A percentile compares a stretch with the other conserved stretches of the same genome.
Conservation (phyloP, 2,888 invertebrate species). For the Acanthosoma haemorrhoidale region DNA sequence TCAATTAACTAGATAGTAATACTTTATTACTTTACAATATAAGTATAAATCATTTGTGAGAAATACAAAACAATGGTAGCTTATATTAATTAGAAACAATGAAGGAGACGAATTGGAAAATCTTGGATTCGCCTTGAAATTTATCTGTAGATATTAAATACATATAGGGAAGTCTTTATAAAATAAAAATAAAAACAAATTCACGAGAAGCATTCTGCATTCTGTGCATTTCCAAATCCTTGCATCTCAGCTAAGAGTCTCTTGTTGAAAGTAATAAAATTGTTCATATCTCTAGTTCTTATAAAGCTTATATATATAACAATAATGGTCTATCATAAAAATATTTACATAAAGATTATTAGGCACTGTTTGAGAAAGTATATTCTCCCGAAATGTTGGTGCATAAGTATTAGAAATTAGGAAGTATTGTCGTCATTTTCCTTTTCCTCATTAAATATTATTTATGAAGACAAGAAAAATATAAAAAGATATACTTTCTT, state of each 20-base stretch:
- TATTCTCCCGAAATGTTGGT: constrained; percentile 15
- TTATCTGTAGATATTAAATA: not conserved
- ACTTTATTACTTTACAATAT: constrained; percentile 15
- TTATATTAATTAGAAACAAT: constrained; percentile 15
- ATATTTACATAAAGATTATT: constrained; percentile 21
- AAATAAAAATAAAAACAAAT: not conserved
- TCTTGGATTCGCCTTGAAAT: not conserved
- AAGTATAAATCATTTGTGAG: constrained; percentile 19
- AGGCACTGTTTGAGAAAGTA: constrained; percentile 23
- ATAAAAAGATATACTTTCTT: not conserved
- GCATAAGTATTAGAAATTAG: constrained; percentile 11
- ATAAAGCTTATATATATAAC: constrained; percentile 16
- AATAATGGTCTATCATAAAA: constrained; percentile 6
- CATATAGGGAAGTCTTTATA: not conserved
- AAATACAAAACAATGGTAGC: constrained; percentile 15
- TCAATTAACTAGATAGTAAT: not conserved
- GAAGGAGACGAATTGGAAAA: not conserved
- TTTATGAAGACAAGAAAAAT: not conserved
- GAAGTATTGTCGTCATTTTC: constrained; percentile 5
- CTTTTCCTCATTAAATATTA: not conserved
- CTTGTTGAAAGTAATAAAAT: not conserved
- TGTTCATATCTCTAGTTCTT: not conserved
- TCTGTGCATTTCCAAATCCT: not conserved
- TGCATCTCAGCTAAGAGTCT: not conserved
- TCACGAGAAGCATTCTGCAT: not conserved